A percentile compares a stretch with the other conserved stretches of the same genome.
Evolutionary conservation across 1,140 invertebrate species (phyloP).

Genomic region (Leptopilina clavipes): DNA sequence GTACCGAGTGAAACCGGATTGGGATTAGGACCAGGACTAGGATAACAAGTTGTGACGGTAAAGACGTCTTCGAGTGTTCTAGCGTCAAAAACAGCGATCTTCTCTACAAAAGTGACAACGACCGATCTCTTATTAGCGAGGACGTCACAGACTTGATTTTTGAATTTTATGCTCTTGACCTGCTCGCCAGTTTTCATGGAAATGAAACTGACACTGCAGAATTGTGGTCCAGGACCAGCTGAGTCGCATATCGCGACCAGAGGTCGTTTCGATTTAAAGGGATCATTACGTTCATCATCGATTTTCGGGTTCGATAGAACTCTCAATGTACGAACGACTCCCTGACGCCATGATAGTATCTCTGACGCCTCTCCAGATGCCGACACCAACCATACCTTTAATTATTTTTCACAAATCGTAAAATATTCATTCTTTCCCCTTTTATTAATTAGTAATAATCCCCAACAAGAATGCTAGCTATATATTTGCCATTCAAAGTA

Average conservation of each 20-base stretch:
- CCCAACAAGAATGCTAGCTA: too few species aligned
- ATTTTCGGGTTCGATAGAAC: constrained; percentile 87
- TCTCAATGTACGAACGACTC: constrained; percentile 86
- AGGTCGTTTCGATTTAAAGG: constrained; percentile 85
- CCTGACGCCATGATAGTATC: constrained; percentile 92
- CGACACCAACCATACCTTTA: constrained; percentile 86
- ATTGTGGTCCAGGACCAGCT: constrained; percentile 85
- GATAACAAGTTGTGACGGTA: constrained; percentile 92
- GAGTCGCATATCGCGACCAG: constrained; percentile 92
- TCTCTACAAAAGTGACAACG: constrained; percentile 91
- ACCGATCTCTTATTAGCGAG: constrained; percentile 88
- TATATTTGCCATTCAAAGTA: too few species aligned
- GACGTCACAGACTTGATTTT: constrained; percentile 91
- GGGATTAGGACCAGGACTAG: constrained; percentile 86
- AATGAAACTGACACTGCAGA: constrained; percentile 91
- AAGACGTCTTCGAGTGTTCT: constrained; percentile 89
- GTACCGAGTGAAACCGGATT: constrained; percentile 94
- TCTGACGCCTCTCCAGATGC: constrained; percentile 93
- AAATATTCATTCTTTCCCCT: too few species aligned
- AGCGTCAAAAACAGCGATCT: constrained; percentile 93
- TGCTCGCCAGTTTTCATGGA: constrained; percentile 92
- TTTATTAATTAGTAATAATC: too few species aligned
- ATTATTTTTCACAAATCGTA: too few species aligned
- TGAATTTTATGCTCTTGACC: constrained; percentile 93
- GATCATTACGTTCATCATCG: constrained; percentile 77